Percentiles rank a stretch among this genome's conserved stretches.
Evolutionary conservation across 2,888 invertebrate species (phyloP).

Genomic region (Hemicrepidius hirtus): DNA sequence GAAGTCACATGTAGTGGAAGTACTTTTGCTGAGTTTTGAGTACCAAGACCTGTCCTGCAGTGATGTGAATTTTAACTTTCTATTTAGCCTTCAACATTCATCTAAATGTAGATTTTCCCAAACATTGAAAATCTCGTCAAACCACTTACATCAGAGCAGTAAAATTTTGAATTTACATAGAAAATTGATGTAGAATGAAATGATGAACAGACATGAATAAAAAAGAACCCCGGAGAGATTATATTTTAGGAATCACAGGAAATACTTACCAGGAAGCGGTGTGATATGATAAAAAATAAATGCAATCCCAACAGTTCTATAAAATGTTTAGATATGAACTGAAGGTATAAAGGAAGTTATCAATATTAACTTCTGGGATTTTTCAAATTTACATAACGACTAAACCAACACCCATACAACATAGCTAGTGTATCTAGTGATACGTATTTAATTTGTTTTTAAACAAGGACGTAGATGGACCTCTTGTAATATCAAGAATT

Average conservation of each 20-base stretch:
- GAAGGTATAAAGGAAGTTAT: neutral
- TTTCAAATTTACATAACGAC: conserved; percentile 4
- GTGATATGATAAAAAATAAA: conserved; percentile 36
- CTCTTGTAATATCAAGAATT: neutral
- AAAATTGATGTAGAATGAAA: too few species aligned
- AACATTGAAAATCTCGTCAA: too few species aligned
- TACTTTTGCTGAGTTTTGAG: too few species aligned
- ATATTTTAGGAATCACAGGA: neutral
- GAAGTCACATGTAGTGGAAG: neutral
- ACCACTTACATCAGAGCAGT: too few species aligned
- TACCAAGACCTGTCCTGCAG: too few species aligned
- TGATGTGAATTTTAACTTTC: too few species aligned
- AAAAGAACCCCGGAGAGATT: neutral
- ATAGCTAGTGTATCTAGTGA: neutral
- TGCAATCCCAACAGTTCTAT: conserved; percentile 3
- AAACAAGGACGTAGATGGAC: too few species aligned
- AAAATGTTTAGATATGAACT: neutral
- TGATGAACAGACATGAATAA: neutral
- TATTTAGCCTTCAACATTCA: too few species aligned
- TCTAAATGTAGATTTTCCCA: too few species aligned
- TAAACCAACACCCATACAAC: neutral
- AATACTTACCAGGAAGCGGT: conserved; percentile 16
- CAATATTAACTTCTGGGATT: conserved; percentile 1
- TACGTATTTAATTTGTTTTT: too few species aligned
- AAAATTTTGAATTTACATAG: too few species aligned